Conservation (phyloP, 1,140 invertebrate species). For the Medauroidea extradentata region DNA sequence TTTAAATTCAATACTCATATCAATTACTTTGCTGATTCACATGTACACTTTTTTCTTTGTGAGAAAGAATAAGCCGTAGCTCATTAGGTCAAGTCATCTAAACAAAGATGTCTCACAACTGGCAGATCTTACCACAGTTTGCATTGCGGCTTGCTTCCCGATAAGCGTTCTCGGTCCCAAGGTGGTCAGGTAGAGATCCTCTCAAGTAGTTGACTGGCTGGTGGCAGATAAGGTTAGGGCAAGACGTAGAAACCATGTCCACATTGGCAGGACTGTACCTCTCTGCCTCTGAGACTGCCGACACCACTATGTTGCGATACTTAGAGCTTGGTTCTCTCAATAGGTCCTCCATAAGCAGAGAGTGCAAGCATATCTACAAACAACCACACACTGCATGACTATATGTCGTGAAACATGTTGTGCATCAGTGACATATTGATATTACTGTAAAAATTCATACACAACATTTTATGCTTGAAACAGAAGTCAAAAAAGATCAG, state of each 20-base stretch:
- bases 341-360: conserved; percentile 84
- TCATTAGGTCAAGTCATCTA: too few species aligned
- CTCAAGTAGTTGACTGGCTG: conserved; percentile 23
- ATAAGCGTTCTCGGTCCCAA: too few species aligned
- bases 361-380: conserved; percentile 65
- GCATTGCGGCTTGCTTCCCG: too few species aligned
- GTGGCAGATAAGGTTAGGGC: conserved; percentile 61
- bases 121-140: too few species aligned
- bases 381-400: too few species aligned
- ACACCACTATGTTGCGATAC: conserved; percentile 77
- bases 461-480: neutral
- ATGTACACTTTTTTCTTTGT: too few species aligned
- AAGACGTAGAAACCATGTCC: conserved; percentile 66
- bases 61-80: too few species aligned
- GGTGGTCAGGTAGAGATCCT: conserved; percentile 62
- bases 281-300: conserved; percentile 42
- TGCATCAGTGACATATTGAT: neutral
- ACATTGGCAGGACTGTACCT: conserved; percentile 33
- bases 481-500: neutral
- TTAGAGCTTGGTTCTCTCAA: conserved; percentile 68
- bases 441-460: neutral
- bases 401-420: neutral
- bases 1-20: too few species aligned
- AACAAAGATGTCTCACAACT: too few species aligned
- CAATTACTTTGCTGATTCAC: too few species aligned